Percentiles rank a stretch among this genome's conserved stretches.
phyloP scores from a whole-genome alignment of 2,888 invertebrate genomes.

The Isotomurus palustris region DNA sequence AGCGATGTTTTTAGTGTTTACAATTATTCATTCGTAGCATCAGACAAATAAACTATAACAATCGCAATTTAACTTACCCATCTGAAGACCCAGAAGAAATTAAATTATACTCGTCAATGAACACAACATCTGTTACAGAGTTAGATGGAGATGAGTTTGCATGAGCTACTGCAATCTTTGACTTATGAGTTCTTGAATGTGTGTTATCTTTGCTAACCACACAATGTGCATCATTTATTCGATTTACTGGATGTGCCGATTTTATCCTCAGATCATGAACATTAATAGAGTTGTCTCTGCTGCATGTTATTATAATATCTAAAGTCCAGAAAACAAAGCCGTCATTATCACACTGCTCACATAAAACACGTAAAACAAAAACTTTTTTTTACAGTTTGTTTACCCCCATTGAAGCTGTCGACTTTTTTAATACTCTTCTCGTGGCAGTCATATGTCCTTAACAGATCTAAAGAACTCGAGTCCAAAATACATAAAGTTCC shows the following conservation, averaged over 20 bases:
- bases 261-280: constrained; percentile 3
- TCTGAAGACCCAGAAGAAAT: constrained; percentile 7
- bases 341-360: not conserved
- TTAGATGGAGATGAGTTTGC: not conserved
- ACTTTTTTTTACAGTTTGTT: not conserved
- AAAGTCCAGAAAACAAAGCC: not conserved
- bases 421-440: constrained; percentile 4
- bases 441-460: not conserved
- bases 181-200: not conserved
- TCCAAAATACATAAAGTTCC: not conserved
- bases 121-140: constrained; percentile 4
- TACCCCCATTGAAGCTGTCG: constrained; percentile 3
- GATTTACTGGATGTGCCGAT: constrained; percentile 1
- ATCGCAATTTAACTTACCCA: constrained; percentile 1
- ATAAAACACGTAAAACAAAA: not conserved
- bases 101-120: constrained; percentile 3
- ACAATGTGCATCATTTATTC: not conserved
- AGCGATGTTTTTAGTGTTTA: not conserved
- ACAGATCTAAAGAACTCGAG: not conserved
- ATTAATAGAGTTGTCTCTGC: constrained; percentile 1
- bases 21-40: too few species aligned
- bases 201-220: not conserved
- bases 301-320: constrained; percentile 3
- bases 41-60: too few species aligned
- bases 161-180: not conserved